Evolutionary conservation across 2,888 invertebrate genomes (phyloP).

Genomic region (Caenorhabditis afra): DNA sequence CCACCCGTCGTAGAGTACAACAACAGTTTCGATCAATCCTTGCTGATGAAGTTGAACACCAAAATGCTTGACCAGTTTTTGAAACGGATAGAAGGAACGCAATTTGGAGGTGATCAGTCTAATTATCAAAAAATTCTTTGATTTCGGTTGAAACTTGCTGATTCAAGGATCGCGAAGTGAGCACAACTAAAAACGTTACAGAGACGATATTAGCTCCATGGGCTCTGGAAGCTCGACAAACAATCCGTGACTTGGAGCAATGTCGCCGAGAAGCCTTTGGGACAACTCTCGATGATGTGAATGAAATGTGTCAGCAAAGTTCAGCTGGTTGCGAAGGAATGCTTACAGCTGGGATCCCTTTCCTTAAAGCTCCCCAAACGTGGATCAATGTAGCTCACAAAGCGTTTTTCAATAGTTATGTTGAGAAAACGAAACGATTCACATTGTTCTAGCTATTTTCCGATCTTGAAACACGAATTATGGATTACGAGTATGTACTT

Average conservation of each 20-base stretch:
- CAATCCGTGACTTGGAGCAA: constrained; percentile 59
- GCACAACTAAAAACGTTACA: neutral
- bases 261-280: constrained; percentile 63
- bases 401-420: constrained; percentile 52
- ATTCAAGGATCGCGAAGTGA: too few relatives aligned
- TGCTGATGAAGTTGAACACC: constrained; percentile 46
- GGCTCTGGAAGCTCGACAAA: constrained; percentile 59
- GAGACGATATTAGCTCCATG: constrained; percentile 47
- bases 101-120: constrained; percentile 30
- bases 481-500: neutral
- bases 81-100: constrained; percentile 31
- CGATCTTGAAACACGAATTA: neutral
- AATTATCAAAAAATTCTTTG: neutral
- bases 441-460: constrained; percentile 8
- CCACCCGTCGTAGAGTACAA: constrained; percentile 43
- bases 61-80: constrained; percentile 47
- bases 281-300: constrained; percentile 38
- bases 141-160: neutral
- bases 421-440: constrained; percentile 34
- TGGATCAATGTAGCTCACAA: constrained; percentile 59
- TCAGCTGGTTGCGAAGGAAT: constrained; percentile 60
- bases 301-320: constrained; percentile 64
- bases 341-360: constrained; percentile 33
- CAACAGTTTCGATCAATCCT: constrained; percentile 42
- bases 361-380: constrained; percentile 40